phyloP scores from a whole-genome alignment of 1,140 invertebrate genomes.

The Drosophila orosa region DNA sequence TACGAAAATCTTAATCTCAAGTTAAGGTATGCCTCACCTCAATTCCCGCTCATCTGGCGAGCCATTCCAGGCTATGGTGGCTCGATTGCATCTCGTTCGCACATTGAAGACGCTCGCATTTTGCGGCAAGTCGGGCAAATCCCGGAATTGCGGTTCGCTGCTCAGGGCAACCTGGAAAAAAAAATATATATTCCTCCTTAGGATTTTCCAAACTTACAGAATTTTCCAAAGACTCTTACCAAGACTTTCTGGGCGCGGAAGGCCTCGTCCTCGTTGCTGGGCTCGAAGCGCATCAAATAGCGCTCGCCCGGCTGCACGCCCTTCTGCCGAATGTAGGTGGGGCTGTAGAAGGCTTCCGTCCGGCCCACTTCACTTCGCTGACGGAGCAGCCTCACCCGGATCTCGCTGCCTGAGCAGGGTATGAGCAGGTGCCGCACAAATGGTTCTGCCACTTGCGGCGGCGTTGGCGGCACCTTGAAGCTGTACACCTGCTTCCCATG shows the following conservation, averaged over 20 bases:
- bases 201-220: rapidly evolving
- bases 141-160: constrained; percentile 60
- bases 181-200: not conserved
- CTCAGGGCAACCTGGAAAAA: constrained; percentile 66
- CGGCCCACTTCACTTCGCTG: constrained; percentile 52
- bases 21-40: constrained; percentile 39
- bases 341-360: constrained; percentile 64
- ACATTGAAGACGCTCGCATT: constrained; percentile 78
- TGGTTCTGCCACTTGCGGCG: constrained; percentile 18
- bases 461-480: constrained; percentile 72
- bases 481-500: constrained; percentile 77
- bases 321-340: constrained; percentile 69
- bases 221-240: constrained; percentile 30
- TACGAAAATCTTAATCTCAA: not conserved
- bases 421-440: constrained; percentile 71
- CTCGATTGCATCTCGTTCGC: constrained; percentile 67
- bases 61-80: constrained; percentile 80
- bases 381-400: constrained; percentile 64
- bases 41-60: constrained; percentile 73
- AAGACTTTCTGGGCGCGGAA: constrained; percentile 77
- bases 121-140: constrained; percentile 72
- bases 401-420: constrained; percentile 77
- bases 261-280: constrained; percentile 79
- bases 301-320: constrained; percentile 62
- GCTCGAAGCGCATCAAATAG: constrained; percentile 74